A percentile compares a stretch with the other conserved stretches of the same genome.
phyloP scores from a whole-genome alignment of 2,888 invertebrate genomes.

The Nephrotoma flavescens region DNA sequence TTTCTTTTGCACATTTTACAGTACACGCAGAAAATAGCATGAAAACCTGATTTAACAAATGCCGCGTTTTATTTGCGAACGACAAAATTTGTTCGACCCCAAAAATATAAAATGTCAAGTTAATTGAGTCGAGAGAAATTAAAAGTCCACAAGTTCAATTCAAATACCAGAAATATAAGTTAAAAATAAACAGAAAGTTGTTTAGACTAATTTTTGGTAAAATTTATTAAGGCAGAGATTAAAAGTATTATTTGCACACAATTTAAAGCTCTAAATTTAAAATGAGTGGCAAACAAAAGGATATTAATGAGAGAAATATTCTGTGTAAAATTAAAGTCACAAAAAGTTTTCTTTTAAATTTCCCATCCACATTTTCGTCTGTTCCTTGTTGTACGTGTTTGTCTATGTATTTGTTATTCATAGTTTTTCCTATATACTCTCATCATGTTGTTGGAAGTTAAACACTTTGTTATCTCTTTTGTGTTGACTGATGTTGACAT shows the following conservation, averaged over 20 bases:
- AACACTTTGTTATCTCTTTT: neutral
- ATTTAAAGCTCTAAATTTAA: neutral
- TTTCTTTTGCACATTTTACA: no score
- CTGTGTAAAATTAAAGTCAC: neutral
- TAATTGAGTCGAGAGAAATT: neutral
- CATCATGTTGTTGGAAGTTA: neutral
- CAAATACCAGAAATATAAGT: neutral
- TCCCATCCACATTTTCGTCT: neutral
- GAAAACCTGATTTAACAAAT: no score
- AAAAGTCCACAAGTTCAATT: neutral
- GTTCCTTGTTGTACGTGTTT: neutral
- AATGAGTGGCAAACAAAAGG: neutral
- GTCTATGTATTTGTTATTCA: neutral
- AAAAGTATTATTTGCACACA: neutral
- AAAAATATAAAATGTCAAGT: neutral
- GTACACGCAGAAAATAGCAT: no score
- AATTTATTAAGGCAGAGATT: neutral
- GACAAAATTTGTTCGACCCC: neutral
- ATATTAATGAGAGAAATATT: neutral
- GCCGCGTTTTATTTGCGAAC: neutral
- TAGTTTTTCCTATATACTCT: neutral
- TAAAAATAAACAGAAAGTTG: neutral
- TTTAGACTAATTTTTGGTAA: neutral
- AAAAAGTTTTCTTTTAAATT: neutral
- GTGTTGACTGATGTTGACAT: neutral